Evolutionary conservation across 2,113 vertebrate genomes (phyloP).

Genomic region (Apus apus): DNA sequence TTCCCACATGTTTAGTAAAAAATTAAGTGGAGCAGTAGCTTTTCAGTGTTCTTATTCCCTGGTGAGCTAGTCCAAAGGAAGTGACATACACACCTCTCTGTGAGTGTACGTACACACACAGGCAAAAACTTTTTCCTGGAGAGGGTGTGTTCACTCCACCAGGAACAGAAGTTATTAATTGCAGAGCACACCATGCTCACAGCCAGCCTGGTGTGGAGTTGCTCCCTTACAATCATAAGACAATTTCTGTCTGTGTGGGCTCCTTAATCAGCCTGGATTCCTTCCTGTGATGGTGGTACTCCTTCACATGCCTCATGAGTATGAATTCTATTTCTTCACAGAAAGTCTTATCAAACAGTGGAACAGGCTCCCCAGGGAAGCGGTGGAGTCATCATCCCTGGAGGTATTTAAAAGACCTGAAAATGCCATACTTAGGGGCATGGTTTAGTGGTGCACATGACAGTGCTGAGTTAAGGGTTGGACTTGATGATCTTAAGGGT

Average conservation of each 20-base stretch:
- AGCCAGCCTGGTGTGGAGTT: neutral
- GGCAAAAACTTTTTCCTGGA: neutral
- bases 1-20: neutral
- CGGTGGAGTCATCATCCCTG: neutral
- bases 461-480: neutral
- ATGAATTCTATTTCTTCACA: neutral
- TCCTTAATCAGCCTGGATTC: neutral
- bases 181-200: neutral
- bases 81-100: fast-evolving
- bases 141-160: neutral
- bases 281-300: neutral
- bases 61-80: neutral
- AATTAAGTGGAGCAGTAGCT: neutral
- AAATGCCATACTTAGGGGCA: neutral
- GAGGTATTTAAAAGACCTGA: neutral
- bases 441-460: neutral
- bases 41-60: neutral
- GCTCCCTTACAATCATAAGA: neutral
- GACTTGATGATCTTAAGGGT: neutral
- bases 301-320: fast-evolving
- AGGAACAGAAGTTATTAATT: neutral
- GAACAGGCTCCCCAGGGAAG: neutral
- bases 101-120: neutral
- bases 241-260: neutral
- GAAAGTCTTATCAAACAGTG: neutral